Conservation (phyloP, 2,797 vertebrate genomes). For the Microctenopoma steveboyesi region DNA sequence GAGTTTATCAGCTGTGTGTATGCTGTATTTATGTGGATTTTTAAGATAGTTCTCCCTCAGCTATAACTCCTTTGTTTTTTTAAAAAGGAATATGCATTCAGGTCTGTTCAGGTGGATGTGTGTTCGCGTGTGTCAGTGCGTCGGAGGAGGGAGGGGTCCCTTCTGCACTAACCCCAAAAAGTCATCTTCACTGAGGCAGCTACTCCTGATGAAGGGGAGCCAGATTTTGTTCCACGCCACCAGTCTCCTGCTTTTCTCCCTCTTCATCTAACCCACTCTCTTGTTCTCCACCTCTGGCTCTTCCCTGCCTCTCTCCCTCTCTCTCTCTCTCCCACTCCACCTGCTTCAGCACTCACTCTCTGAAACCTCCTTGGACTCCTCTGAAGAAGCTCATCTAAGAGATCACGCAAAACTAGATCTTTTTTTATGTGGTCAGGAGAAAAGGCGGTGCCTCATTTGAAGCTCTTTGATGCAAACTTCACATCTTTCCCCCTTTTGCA, state of each 20-base stretch:
- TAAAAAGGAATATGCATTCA: slow-evolving; percentile 25
- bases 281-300: slow-evolving; percentile 51
- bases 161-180: slow-evolving; percentile 77
- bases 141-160: slow-evolving; percentile 43
- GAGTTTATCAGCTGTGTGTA: slow-evolving; percentile 17
- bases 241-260: slow-evolving; percentile 38
- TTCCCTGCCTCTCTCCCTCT: not conserved
- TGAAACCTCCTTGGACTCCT: slow-evolving; percentile 56
- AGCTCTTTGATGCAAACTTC: slow-evolving; percentile 69
- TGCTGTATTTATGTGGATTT: slow-evolving; percentile 23
- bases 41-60: slow-evolving; percentile 42
- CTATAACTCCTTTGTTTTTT: slow-evolving; percentile 21
- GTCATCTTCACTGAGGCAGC: slow-evolving; percentile 73
- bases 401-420: slow-evolving; percentile 50
- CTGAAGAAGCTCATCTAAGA: slow-evolving; percentile 61
- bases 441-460: slow-evolving; percentile 43
- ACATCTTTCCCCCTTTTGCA: slow-evolving; percentile 57
- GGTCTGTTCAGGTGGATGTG: slow-evolving; percentile 32
- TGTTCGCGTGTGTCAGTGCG: slow-evolving; percentile 10
- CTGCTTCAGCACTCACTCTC: slow-evolving; percentile 35
- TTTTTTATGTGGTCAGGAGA: slow-evolving; percentile 28
- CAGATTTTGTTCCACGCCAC: slow-evolving; percentile 59
- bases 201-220: slow-evolving; percentile 66
- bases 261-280: slow-evolving; percentile 45
- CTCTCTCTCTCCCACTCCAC: slow-evolving; percentile 22